Evolutionary conservation across 2,888 invertebrate genomes (phyloP), one percentile per base, ranked within the genome.

Genomic region (Vesta saturnalis): DNA sequence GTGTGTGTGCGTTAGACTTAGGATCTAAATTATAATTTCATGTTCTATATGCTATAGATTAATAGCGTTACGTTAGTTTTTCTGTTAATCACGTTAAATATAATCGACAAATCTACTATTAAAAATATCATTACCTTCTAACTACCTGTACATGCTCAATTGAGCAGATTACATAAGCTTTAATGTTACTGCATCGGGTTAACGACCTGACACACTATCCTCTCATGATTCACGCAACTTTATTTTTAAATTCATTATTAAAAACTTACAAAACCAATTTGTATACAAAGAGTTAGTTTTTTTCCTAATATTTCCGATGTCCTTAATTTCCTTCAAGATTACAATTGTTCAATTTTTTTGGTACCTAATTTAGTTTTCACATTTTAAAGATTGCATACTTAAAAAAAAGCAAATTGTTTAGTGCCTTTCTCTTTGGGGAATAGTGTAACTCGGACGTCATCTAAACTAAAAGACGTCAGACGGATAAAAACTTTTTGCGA

Each of bases 171-270:
- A 65, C 60, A 60, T 65, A 65, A 65, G 65, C 60, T 60, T 60
- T 47, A 56, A 60, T 52, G 54, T 60, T 67, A 56, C 61, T 67
- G 49, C 67, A 67, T 61, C 57, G 57, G 67, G 67, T 67, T 60
- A 67, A 67, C 61, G 67, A 67, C 67, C 67, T 58, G 61, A 67
- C 67, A 67, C 57, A 67, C 64, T 58, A 64, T 64, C 64, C 57
- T 64, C 64, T 57, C 23, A 58, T 64, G 64, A 19, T 49, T 47
- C 56, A 64, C 64, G 58, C 64, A 58, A 58, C 64, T 64, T 64
- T 58, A 22, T 58, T 58, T 52, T 47, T 16, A 47, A 47, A 14
- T 15, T 15, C 47, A 47, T 16, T 47, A 43, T n/a, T 43, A 16
- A 23, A 23, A 23, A 23, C 4, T 23, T 23, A 23, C 23, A 23